Evolutionary conservation across 1,140 invertebrate species (phyloP).

Genomic region (Oppia nitens): DNA sequence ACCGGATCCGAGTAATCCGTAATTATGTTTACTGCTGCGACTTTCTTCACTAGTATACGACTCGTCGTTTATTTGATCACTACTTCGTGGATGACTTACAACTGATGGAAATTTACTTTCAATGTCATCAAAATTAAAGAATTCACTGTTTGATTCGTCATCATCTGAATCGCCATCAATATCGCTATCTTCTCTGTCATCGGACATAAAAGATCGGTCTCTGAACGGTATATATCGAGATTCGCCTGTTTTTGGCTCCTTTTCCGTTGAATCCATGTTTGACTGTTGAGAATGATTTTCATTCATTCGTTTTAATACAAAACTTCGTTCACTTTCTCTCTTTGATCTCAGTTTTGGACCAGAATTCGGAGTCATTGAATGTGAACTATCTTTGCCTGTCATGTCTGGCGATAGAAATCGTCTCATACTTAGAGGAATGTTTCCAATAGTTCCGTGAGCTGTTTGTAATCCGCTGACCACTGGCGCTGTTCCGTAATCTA

Average conservation of each 20-base stretch:
- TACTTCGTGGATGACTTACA: neutral
- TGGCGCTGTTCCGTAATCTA: no score
- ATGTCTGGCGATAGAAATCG: neutral
- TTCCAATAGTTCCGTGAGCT: neutral
- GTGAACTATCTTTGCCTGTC: neutral
- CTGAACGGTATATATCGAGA: neutral
- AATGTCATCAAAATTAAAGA: neutral
- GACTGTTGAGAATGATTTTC: neutral
- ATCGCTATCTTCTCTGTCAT: neutral
- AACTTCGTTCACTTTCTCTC: neutral
- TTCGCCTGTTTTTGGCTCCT: neutral
- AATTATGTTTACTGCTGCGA: slow-evolving; percentile 1
- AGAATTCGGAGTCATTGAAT: neutral
- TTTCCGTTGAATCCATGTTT: neutral
- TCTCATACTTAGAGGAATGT: neutral
- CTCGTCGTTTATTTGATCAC: neutral
- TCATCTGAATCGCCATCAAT: neutral
- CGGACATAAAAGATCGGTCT: neutral
- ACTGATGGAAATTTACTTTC: neutral
- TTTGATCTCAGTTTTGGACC: neutral
- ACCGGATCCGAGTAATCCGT: slow-evolving; percentile 21
- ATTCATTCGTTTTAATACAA: neutral
- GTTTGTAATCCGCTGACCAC: neutral
- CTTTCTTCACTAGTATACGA: neutral
- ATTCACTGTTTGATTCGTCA: neutral